Evolutionary conservation across 2,888 invertebrate genomes (phyloP).

Genomic region (Dasysyrphus albostriatus): DNA sequence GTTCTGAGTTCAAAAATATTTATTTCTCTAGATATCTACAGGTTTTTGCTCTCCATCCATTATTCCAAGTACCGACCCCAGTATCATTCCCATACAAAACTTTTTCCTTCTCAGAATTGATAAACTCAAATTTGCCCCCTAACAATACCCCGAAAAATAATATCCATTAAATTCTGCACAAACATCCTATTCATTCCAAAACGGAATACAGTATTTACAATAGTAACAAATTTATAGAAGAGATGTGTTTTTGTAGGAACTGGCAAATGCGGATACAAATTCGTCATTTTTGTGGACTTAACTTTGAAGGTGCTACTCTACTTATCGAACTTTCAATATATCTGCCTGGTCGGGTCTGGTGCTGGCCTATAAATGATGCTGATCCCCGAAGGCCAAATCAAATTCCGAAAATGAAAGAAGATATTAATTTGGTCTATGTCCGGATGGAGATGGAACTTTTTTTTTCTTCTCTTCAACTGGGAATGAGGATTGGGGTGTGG

Average conservation of each 20-base stretch:
- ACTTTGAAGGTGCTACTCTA: constrained; percentile 6
- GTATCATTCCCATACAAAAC: neutral
- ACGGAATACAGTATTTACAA: neutral
- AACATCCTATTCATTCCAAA: neutral
- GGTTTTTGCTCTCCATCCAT: neutral
- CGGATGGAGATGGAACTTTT: constrained; percentile 31
- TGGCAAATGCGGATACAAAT: constrained; percentile 1
- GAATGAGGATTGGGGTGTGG: constrained; percentile 12
- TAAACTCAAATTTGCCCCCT: neutral
- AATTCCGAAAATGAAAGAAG: constrained; percentile 48
- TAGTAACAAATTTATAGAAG: neutral
- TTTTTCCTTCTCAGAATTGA: neutral
- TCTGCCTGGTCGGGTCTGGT: neutral
- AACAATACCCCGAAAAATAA: constrained; percentile 4
- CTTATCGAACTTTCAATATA: constrained; percentile 17
- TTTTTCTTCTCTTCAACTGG: constrained; percentile 14
- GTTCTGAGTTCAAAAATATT: neutral
- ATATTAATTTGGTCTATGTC: constrained; percentile 64
- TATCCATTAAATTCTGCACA: constrained; percentile 1
- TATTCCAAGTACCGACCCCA: neutral
- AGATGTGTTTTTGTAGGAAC: neutral
- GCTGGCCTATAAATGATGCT: neutral
- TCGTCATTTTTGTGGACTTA: constrained; percentile 33
- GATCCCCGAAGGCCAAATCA: constrained; percentile 27
- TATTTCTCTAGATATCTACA: neutral